Evolutionary conservation across 2,113 vertebrate species (phyloP).

Genomic region (Rousettus leschenaultii): DNA sequence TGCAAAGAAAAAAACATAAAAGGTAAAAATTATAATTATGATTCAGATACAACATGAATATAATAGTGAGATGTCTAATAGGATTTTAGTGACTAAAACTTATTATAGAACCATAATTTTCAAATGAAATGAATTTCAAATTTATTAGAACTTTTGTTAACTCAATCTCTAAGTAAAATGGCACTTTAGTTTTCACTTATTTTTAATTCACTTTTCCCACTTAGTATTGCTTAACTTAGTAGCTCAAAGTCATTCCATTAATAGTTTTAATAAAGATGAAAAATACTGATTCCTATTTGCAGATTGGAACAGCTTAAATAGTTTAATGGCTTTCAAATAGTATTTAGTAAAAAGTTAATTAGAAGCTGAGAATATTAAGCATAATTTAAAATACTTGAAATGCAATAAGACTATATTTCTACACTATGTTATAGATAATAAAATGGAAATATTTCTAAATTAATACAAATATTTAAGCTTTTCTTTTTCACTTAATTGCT

Average conservation of each 20-base stretch:
- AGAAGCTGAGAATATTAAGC: slow-evolving; percentile 34
- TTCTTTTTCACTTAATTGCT: slow-evolving; percentile 42
- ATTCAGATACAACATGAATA: not conserved
- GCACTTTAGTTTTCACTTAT: not conserved
- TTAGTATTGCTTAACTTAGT: not conserved
- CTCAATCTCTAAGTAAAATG: not conserved
- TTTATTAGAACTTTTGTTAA: not conserved
- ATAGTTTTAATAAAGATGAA: slow-evolving; percentile 42
- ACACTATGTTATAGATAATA: slow-evolving; percentile 21
- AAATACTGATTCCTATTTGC: slow-evolving; percentile 26
- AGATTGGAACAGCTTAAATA: slow-evolving; percentile 20
- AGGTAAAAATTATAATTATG: not conserved
- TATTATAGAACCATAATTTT: not conserved
- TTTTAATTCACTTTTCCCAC: not conserved
- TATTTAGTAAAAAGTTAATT: slow-evolving; percentile 54
- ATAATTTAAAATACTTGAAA: slow-evolving; percentile 31
- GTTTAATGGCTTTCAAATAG: slow-evolving; percentile 53
- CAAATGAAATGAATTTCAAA: not conserved
- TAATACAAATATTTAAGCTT: slow-evolving; percentile 56
- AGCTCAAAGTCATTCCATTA: not conserved
- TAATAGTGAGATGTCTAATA: not conserved
- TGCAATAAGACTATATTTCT: slow-evolving; percentile 42
- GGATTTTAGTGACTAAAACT: not conserved
- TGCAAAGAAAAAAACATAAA: not conserved
- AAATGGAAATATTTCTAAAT: slow-evolving; percentile 43